These are phyloP conservation scores for Odontesthes bonariensis DNA, from an alignment of 2,113 vertebrate genomes.

Conservation along the genomic window DNA sequence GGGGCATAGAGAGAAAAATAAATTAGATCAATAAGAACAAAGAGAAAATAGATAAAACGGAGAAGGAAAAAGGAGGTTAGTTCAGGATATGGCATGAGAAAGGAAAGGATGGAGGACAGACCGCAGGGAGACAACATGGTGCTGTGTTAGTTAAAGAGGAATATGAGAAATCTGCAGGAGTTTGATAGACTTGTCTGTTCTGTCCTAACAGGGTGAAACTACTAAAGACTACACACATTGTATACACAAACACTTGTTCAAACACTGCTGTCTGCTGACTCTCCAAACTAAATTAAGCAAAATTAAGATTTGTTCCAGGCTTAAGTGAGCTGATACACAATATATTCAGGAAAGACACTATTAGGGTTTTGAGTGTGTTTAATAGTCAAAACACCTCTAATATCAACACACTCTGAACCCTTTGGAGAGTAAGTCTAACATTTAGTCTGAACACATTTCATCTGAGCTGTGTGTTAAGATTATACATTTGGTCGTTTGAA, in stretches of 20 bases:
- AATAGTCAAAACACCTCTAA: no score
- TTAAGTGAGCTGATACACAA: conserved; percentile 8
- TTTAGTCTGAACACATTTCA: neutral
- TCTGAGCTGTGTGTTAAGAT: neutral
- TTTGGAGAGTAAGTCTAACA: neutral
- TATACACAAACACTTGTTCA: conserved; percentile 8
- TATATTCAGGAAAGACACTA: neutral
- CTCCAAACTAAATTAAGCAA: conserved; percentile 32
- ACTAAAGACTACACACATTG: conserved; percentile 12
- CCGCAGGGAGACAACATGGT: neutral
- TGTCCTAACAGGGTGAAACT: conserved; percentile 13
- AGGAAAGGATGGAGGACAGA: neutral
- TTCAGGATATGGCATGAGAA: neutral
- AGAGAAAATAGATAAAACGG: neutral
- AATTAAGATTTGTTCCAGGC: conserved; percentile 26
- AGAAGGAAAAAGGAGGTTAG: neutral
- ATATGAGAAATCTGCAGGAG: neutral
- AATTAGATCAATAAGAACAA: conserved; percentile 11
- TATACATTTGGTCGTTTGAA: neutral
- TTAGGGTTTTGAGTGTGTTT: neutral
- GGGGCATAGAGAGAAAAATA: conserved; percentile 6
- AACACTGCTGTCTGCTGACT: conserved; percentile 17
- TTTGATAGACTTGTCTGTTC: conserved; percentile 16
- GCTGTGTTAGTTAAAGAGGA: neutral
- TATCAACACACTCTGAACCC: no score